Evolutionary conservation across 2,888 invertebrate species (phyloP).

Genomic region (Xestobium rufovillosum): DNA sequence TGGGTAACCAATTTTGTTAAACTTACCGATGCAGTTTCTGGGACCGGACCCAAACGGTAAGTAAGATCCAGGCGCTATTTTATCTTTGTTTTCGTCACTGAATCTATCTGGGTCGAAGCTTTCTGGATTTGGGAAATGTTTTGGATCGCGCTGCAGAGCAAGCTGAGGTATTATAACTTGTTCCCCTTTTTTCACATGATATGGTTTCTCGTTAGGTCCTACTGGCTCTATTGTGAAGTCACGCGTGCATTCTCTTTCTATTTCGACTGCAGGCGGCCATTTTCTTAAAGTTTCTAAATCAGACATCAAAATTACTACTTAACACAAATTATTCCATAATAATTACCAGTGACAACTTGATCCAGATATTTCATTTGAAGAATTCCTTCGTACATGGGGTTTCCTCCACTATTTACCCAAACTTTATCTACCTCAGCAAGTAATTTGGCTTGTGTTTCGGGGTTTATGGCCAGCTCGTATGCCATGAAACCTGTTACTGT

Average conservation of each 20-base stretch:
- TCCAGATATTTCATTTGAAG: conserved; percentile 53
- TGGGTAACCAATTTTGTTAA: not conserved
- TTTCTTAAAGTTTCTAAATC: conserved; percentile 28
- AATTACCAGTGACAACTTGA: conserved; percentile 50
- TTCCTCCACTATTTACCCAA: conserved; percentile 27
- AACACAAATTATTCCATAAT: conserved; percentile 6
- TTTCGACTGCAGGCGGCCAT: conserved; percentile 25
- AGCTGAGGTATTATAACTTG: conserved; percentile 22
- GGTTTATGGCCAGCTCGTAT: conserved; percentile 52
- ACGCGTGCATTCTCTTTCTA: conserved; percentile 26
- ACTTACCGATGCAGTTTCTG: conserved; percentile 52
- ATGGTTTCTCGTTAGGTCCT: conserved; percentile 20
- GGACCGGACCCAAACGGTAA: conserved; percentile 45
- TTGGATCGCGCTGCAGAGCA: conserved; percentile 27
- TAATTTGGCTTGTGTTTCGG: conserved; percentile 50
- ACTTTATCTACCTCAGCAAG: conserved; percentile 41
- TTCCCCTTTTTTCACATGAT: conserved; percentile 23
- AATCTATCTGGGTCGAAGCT: conserved; percentile 34
- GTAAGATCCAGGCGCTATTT: conserved; percentile 40
- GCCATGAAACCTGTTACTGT: conserved; percentile 44
- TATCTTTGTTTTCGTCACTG: conserved; percentile 48
- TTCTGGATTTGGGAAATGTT: conserved; percentile 29
- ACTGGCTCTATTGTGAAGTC: conserved; percentile 24
- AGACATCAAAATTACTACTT: conserved; percentile 6
- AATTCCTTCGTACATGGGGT: conserved; percentile 47